Percentiles rank a stretch among this genome's conserved stretches.
Evolutionary conservation across 2,113 vertebrate genomes (phyloP).

Genomic region (Leucoraja erinaceus): DNA sequence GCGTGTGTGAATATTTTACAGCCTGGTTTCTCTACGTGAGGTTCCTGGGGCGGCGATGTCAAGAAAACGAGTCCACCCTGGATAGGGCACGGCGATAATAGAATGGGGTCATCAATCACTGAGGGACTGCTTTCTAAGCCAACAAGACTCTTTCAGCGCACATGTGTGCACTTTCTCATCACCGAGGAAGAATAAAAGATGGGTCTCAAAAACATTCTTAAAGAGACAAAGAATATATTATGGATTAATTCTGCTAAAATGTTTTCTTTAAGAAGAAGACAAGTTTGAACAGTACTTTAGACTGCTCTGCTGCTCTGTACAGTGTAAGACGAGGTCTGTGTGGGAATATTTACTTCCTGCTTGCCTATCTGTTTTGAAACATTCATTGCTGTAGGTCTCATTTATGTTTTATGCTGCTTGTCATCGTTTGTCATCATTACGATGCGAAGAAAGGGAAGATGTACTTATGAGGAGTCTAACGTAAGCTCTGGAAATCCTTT

Average conservation of each 20-base stretch:
- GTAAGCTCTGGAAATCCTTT: too few relatives aligned
- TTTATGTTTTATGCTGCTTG: not conserved
- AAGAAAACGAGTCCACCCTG: conserved; percentile 49
- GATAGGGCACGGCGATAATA: conserved; percentile 46
- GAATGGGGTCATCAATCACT: conserved; percentile 53
- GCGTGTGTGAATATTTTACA: conserved; percentile 37
- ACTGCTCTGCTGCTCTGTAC: not conserved
- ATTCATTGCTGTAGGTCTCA: not conserved
- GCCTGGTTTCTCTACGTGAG: conserved; percentile 18
- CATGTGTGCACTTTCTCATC: conserved; percentile 42
- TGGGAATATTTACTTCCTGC: not conserved
- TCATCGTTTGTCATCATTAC: not conserved
- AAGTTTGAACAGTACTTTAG: conserved; percentile 34
- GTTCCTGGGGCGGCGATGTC: conserved; percentile 14
- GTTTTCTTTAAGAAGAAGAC: conserved; percentile 25
- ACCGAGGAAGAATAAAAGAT: conserved; percentile 45
- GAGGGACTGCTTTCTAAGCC: conserved; percentile 50
- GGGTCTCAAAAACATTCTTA: conserved; percentile 33
- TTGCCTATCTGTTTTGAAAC: not conserved
- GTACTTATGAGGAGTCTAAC: too few relatives aligned
- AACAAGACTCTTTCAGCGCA: conserved; percentile 44
- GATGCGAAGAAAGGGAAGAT: too few relatives aligned
- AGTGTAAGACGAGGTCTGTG: not conserved
- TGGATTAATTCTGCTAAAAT: conserved; percentile 21
- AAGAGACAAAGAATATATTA: conserved; percentile 29